Base-by-base conservation (phyloP, 2,888 invertebrate species). In the Tenodera sinensis region DNA sequence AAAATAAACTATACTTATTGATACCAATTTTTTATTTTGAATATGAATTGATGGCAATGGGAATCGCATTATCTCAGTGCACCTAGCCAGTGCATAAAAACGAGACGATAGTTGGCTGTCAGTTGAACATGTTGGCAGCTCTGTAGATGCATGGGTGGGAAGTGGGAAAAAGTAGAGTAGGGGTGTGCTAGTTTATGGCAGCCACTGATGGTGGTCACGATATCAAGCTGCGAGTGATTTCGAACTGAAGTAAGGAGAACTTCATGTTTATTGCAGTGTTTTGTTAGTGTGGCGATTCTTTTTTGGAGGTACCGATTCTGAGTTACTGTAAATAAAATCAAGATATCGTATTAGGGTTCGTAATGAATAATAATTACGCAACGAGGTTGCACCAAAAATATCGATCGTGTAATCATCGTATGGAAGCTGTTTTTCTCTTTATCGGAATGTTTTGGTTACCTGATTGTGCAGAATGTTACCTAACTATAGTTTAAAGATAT, bases 351-450 rank as follows among this genome's bases (percentile, higher is more conserved):
- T 42, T 42, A 42, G 42, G 42, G 12, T 12, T 12, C 6, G 20
- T 71, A 71, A 20, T 71, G 25, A 71, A 71, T 71, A 12, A 3
- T 28, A 82, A 87, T 83, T 87, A 87, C 87, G 83, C 83, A 85
- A 83, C 81, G 54, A 83, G 87, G 83, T 81, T 89, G 89, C 81
- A 71, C 89, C 89, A 89, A 89, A 89, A 87, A 87, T 85, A 89
- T 89, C 87, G 89, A 89, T 89, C 89, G 83, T 85, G 6, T 15
- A 27, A 27, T 85, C 85, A 82, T 28, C 82, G 85, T 83, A 14
- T 85, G 71, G 28, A 28, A 54, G 54, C 20, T 71, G 54, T 20
- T 25, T 54, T 71, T 20, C 25, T 20, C 4, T 71, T 71, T 71
- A 71, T 71, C 25, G 8, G 20, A 71, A 3, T 6, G 25, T 8